These are phyloP conservation scores for Mohoua ochrocephala DNA, from an alignment of 2,113 vertebrate genomes.

Conservation along the genomic window DNA sequence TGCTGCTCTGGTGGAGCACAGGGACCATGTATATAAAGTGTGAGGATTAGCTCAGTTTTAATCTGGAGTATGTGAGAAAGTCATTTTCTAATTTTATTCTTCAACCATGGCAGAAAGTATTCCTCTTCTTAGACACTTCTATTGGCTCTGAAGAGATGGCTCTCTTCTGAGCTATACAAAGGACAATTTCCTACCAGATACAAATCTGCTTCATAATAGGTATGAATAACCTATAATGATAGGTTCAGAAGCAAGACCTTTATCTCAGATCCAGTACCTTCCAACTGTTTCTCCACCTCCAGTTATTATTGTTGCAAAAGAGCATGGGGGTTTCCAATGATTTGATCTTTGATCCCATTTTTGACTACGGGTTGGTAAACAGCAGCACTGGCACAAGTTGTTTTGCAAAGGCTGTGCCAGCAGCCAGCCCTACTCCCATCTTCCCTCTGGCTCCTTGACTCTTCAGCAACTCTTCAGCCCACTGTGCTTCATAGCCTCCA, in stretches of 20 bases:
- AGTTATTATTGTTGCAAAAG: background rate
- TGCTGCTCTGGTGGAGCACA: background rate
- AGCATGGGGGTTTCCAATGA: background rate
- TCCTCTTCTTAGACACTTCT: background rate
- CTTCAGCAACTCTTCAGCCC: background rate
- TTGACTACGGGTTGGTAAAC: background rate
- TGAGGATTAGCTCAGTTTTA: background rate
- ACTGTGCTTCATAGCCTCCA: background rate
- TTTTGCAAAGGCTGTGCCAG: background rate
- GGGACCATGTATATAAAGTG: background rate
- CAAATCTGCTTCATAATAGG: background rate
- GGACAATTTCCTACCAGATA: background rate
- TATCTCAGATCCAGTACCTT: background rate
- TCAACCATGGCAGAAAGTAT: background rate
- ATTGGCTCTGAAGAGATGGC: background rate
- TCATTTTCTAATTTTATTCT: background rate
- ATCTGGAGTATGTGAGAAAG: background rate
- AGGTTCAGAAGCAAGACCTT: background rate
- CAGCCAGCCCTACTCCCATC: background rate
- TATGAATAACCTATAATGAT: too few relatives aligned
- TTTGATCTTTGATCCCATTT: background rate
- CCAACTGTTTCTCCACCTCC: background rate
- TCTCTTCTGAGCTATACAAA: background rate
- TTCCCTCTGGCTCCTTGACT: background rate
- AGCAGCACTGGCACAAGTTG: background rate